Evolutionary conservation across 2,888 invertebrate species (phyloP), one percentile per base, ranked within the genome.

Genomic region (Apamea anceps): DNA sequence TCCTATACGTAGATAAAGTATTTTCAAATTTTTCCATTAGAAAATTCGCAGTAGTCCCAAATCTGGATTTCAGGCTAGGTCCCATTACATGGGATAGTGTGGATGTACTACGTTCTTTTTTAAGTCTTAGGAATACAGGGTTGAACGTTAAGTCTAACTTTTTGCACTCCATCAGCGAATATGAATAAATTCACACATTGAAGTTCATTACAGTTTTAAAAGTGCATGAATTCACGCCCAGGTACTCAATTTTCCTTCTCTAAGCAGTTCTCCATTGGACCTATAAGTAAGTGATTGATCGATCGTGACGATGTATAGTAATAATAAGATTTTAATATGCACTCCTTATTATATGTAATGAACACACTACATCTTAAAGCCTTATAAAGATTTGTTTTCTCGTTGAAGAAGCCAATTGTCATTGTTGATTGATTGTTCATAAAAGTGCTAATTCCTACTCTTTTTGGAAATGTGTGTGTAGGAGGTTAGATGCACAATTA

Each of bases 361-460:
- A 77, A n/a, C 54, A 54, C 25, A 45, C 6, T 77, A 45, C 13
- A 10, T 45, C 54, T 77, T 77, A 65, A 65, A 15, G 7, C 45
- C 32, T 45, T 5, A 18, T 65, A 65, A 10, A 32, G 2, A 42
- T 18, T 25, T 25, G 32, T 74, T n/a, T 32, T 76, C 21, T 48
- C 0, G 32, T 54, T n/a, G 32, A 57, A 12, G 0, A 45, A 32
- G 3, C 13, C 18, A 60, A 60, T n/a, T 60, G 18, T 42, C 5
- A 28, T 72, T 51, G 76, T 76, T 37, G 4, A 37, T 28, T 51
- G 51, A 28, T 57, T 75, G 15, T 28, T 76, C 7, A n/a, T 76
- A 5, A 37, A 37, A 25, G 76, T 42, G 76, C 48, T 62, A 48
- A 62, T 62, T 75, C 6, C 12, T 28, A 28, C 48, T 37, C 21